phyloP scores from a whole-genome alignment of 2,888 invertebrate genomes.

The Metopia argyrocephala region DNA sequence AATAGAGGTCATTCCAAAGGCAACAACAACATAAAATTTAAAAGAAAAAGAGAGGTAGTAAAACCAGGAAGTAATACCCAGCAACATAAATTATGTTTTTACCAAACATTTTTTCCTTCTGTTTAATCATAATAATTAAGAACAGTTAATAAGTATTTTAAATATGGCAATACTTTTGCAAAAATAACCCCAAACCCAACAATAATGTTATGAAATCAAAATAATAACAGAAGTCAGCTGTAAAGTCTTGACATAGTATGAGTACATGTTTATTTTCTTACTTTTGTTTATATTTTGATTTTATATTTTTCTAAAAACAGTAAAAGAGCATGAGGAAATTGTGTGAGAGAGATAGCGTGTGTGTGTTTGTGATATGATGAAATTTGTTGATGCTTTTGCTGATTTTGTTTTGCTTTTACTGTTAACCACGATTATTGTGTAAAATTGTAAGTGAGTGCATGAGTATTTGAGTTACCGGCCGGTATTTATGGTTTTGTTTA shows the following conservation, averaged over 20 bases:
- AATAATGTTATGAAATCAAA: constrained; percentile 34
- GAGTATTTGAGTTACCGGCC: constrained; percentile 69
- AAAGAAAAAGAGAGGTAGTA: constrained; percentile 27
- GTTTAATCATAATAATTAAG: neutral
- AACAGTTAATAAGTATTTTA: neutral
- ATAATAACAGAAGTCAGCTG: constrained; percentile 62
- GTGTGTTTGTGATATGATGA: neutral
- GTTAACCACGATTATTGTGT: constrained; percentile 22
- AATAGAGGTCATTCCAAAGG: constrained; percentile 76
- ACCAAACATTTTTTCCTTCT: no score
- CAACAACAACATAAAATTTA: constrained; percentile 70
- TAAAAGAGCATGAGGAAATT: no score
- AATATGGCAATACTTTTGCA: constrained; percentile 28
- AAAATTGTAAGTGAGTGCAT: neutral
- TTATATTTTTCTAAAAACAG: neutral
- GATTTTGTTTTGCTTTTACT: constrained; percentile 34
- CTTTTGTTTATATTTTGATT: neutral
- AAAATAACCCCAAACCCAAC: constrained; percentile 26
- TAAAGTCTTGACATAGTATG: neutral
- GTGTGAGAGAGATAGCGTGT: neutral
- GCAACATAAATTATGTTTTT: constrained; percentile 55
- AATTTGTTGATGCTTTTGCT: constrained; percentile 15
- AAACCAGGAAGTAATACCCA: no score
- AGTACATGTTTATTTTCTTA: neutral
- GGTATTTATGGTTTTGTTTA: constrained; percentile 67